Evolutionary conservation across 1,140 invertebrate genomes (phyloP), one percentile per base, ranked within the genome.

Genomic region (Parasteatoda tepidariorum): DNA sequence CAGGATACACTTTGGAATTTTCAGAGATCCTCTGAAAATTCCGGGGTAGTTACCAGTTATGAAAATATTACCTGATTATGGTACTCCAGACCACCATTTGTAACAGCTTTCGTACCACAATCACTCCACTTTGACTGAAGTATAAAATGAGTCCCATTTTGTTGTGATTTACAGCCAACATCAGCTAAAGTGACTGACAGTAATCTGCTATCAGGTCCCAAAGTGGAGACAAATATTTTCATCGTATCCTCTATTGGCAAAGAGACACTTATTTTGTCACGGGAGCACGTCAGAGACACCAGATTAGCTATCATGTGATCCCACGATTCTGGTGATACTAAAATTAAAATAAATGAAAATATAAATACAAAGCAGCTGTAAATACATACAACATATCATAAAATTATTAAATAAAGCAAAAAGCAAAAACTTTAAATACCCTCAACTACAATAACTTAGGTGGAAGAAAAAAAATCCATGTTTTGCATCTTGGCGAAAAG

Each of bases 201-300:
- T n/a, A 67, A n/a, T 57, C 67, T 74, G n/a, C 30, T 34, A 13
- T 83, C 15, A 0, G 59, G 28, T 38, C 59, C 70, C 2, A 67
- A 22, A 4, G 30, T 15, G 15, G 38, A n/a, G 7, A 61, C 41
- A n/a, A 83, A 38, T 22, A 74, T 55, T 22, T 55, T 83, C 71
- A 57, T 74, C 1, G 71, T 74, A 57, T 74, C 71, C 54, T 83
- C 70, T 34, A 74, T 33, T 3, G 81, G 41, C 74, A 83, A 83
- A 6, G 28, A 18, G 28, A 83, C 18, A 13, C 61, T 74, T 7
- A 83, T 66, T 67, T 74, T 83, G 11, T 75, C 70, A 18, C 30
- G 5, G 38, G 33, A 74, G 22, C 81, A 83, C 11, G 55, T 48
- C 15, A 83, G 11, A 22, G n/a, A 33, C 81, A 83, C 75, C 22